Evolutionary conservation across 2,113 vertebrate species (phyloP).

Genomic region (Chaenogobius annularis): DNA sequence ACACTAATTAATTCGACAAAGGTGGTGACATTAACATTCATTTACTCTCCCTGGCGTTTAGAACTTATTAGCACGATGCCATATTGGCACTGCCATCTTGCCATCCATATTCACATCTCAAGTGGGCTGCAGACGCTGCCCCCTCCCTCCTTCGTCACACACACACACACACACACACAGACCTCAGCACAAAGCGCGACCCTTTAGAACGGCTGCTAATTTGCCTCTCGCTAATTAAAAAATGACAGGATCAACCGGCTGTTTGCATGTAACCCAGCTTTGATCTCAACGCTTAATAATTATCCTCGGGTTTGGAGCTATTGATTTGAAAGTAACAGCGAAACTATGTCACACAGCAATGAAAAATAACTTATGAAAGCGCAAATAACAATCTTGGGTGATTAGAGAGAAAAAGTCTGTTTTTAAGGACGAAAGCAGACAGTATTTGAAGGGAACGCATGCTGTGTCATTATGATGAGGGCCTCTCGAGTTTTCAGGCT

Average conservation of each 20-base stretch:
- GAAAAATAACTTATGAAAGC: constrained; percentile 27
- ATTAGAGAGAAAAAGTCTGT: constrained; percentile 30
- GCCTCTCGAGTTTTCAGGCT: constrained; percentile 43
- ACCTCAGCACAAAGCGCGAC: constrained; percentile 29
- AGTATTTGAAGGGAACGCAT: constrained; percentile 33
- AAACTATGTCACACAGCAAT: constrained; percentile 40
- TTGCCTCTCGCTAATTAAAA: constrained; percentile 62
- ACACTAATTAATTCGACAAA: too few species aligned
- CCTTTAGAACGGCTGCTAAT: constrained; percentile 49
- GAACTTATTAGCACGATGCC: not conserved
- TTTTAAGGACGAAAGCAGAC: constrained; percentile 34
- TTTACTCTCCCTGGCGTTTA: not conserved
- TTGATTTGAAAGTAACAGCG: constrained; percentile 58
- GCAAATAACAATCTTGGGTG: constrained; percentile 46
- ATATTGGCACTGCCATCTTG: constrained; percentile 3
- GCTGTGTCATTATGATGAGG: constrained; percentile 40
- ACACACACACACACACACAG: constrained; percentile 10
- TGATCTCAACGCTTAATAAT: constrained; percentile 65
- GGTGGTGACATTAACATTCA: not conserved
- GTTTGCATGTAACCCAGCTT: constrained; percentile 51
- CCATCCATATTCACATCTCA: constrained; percentile 25
- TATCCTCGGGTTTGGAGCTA: constrained; percentile 50
- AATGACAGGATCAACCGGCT: constrained; percentile 54
- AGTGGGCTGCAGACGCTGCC: constrained; percentile 2
- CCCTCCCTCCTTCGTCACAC: not conserved